These are phyloP conservation scores for Meloidogyne exigua DNA, from an alignment of 1,140 invertebrate species.

Conservation along the genomic window DNA sequence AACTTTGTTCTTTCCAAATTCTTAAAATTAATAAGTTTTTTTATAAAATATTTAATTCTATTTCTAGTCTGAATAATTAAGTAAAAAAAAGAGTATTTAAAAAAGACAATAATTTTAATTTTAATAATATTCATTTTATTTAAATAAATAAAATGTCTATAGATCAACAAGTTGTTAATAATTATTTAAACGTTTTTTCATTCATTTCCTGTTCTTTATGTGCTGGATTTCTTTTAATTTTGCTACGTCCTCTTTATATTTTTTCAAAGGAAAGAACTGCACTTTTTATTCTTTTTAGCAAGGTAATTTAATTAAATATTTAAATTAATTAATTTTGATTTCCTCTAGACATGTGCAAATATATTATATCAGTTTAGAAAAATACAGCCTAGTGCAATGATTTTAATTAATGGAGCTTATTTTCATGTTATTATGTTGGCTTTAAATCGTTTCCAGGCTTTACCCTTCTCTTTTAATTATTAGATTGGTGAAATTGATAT, in stretches of 20 bases:
- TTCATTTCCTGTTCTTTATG: no score
- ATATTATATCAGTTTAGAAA: neutral
- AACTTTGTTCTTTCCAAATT: neutral
- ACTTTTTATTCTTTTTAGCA: conserved; percentile 5
- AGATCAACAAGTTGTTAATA: no score
- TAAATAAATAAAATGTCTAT: no score
- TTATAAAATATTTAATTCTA: no score
- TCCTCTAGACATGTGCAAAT: neutral
- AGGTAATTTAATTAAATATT: neutral
- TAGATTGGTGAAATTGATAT: neutral
- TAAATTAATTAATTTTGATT: neutral
- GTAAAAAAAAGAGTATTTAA: neutral
- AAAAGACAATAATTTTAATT: neutral
- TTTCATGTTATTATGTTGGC: neutral
- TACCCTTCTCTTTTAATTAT: neutral
- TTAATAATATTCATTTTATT: no score
- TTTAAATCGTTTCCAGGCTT: neutral
- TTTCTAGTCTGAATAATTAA: no score
- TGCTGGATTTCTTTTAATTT: neutral
- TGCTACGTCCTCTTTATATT: neutral
- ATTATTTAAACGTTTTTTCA: no score
- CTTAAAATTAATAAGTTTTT: neutral
- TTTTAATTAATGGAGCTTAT: neutral
- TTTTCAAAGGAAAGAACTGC: neutral
- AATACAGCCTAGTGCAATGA: neutral